phyloP scores from a whole-genome alignment of 2,888 invertebrate species.

The Poecilobothrus nobilitatus region DNA sequence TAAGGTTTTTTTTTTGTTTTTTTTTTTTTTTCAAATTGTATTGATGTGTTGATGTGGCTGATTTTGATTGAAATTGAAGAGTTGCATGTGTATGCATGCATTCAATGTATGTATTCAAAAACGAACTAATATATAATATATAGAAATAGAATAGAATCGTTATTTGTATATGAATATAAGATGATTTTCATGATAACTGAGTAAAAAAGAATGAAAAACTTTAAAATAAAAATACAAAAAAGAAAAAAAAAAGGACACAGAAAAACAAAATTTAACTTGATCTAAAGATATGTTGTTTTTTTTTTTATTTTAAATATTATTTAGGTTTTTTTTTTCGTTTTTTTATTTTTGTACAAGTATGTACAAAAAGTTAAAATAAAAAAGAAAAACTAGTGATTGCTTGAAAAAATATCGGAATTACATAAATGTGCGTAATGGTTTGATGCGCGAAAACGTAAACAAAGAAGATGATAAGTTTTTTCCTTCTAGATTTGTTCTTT shows the following conservation, averaged over 20 bases:
- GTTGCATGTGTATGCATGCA: too few relatives aligned
- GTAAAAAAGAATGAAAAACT: too few relatives aligned
- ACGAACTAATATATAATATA: too few relatives aligned
- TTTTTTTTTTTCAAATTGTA: too few relatives aligned
- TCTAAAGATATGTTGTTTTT: not conserved
- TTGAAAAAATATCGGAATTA: slow-evolving; percentile 24
- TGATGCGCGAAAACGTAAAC: slow-evolving; percentile 33
- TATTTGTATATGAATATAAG: too few relatives aligned
- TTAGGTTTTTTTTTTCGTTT: not conserved
- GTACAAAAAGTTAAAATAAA: not conserved
- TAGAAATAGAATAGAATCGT: too few relatives aligned
- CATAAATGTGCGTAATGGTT: slow-evolving; percentile 43
- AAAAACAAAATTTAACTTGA: not conserved
- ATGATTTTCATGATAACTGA: too few relatives aligned
- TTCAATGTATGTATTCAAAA: too few relatives aligned
- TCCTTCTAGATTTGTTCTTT: too few relatives aligned
- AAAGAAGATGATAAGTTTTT: slow-evolving; percentile 14
- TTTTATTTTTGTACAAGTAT: not conserved
- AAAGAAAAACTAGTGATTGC: not conserved
- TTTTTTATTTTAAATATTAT: not conserved
- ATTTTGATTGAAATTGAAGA: too few relatives aligned
- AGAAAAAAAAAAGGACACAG: not conserved
- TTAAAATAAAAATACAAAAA: not conserved
- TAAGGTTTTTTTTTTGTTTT: too few relatives aligned
- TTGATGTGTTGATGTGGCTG: too few relatives aligned